Evolutionary conservation across 2,888 invertebrate species (phyloP).

Genomic region (Troides helena): DNA sequence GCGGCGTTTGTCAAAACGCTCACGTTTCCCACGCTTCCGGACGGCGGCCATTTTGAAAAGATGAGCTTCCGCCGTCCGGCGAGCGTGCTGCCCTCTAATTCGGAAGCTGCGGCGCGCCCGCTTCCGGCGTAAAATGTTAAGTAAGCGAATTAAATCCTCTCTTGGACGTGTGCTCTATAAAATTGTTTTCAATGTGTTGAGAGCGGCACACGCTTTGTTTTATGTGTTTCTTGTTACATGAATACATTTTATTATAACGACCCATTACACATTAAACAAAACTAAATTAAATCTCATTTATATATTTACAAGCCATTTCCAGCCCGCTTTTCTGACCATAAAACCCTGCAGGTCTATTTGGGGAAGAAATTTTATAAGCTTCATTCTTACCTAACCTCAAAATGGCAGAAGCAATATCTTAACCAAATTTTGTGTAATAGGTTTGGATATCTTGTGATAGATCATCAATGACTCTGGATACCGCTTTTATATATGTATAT

Average conservation of each 20-base stretch:
- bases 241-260: neutral
- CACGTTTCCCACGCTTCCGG: slow-evolving; percentile 74
- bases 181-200: slow-evolving; percentile 17
- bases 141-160: slow-evolving; percentile 68
- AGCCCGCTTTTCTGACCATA: too few relatives aligned
- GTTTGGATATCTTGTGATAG: too few relatives aligned
- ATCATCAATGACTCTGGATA: too few relatives aligned
- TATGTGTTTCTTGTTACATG: neutral
- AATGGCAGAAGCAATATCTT: too few relatives aligned
- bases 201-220: slow-evolving; percentile 4
- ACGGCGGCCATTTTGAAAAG: slow-evolving; percentile 74
- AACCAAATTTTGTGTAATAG: too few relatives aligned
- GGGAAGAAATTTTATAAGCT: too few relatives aligned
- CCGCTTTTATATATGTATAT: too few relatives aligned
- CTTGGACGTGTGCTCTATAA: slow-evolving; percentile 39
- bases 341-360: too few relatives aligned
- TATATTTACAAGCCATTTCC: too few relatives aligned
- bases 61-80: slow-evolving; percentile 66
- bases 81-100: slow-evolving; percentile 53
- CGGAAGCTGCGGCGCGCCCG: slow-evolving; percentile 57
- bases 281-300: too few relatives aligned
- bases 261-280: neutral
- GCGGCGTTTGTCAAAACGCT: slow-evolving; percentile 74
- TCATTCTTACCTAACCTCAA: too few relatives aligned
- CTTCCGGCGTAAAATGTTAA: slow-evolving; percentile 73